Conservation (phyloP, 2,113 vertebrate species). For the Hucho hucho region DNA sequence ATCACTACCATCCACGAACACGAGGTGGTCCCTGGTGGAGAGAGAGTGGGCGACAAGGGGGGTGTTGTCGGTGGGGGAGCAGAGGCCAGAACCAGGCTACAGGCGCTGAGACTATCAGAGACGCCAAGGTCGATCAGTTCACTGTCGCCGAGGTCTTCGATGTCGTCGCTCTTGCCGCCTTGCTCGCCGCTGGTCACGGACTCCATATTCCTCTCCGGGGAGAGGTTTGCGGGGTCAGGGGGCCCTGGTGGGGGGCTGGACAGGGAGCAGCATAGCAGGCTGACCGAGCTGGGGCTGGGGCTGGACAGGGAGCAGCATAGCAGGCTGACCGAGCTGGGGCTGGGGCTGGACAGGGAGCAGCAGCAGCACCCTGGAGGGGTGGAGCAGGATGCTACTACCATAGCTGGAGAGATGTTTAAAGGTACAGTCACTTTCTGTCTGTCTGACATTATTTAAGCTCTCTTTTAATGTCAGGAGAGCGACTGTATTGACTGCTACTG, state of each 20-base stretch:
- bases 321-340: slow-evolving; percentile 80
- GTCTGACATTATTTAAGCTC: neutral
- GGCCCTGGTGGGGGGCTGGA: slow-evolving; percentile 73
- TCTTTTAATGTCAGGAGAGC: too few species aligned
- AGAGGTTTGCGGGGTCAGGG: slow-evolving; percentile 76
- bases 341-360: slow-evolving; percentile 61
- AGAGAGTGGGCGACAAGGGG: neutral
- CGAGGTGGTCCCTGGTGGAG: slow-evolving; percentile 77
- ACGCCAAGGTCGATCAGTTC: slow-evolving; percentile 92
- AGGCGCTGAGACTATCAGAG: slow-evolving; percentile 78
- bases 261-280: slow-evolving; percentile 79
- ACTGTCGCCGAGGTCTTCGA: slow-evolving; percentile 89
- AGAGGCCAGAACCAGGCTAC: neutral
- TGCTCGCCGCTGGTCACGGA: slow-evolving; percentile 89
- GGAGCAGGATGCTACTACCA: slow-evolving; percentile 38
- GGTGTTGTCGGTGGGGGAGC: neutral
- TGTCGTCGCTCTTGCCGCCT: slow-evolving; percentile 93
- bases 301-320: slow-evolving; percentile 78
- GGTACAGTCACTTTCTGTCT: slow-evolving; percentile 46
- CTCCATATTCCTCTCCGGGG: slow-evolving; percentile 77
- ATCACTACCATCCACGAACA: slow-evolving; percentile 96
- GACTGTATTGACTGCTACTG: too few species aligned
- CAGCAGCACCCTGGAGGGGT: slow-evolving; percentile 16
- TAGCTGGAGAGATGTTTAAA: slow-evolving; percentile 55
- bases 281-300: slow-evolving; percentile 79